phyloP scores from a whole-genome alignment of 2,797 vertebrate species.

The Helostoma temminkii region DNA sequence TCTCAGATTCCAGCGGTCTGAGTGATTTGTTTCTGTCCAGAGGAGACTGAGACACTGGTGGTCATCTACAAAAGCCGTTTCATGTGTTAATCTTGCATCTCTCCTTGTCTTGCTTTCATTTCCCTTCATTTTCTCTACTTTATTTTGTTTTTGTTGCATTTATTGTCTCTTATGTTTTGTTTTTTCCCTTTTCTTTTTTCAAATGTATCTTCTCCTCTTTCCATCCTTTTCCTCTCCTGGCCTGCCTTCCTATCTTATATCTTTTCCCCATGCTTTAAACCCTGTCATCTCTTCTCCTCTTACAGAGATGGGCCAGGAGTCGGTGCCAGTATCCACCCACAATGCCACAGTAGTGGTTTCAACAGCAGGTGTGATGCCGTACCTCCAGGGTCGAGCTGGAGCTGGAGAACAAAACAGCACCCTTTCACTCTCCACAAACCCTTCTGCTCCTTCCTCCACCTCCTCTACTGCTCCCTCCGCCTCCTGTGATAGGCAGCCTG shows the following conservation, averaged over 20 bases:
- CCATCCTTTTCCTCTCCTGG: background rate
- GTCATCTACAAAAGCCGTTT: conserved; percentile 51
- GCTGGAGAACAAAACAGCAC: conserved; percentile 75
- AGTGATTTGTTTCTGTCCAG: conserved; percentile 47
- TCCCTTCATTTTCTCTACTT: conserved; percentile 25
- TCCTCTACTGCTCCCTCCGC: conserved; percentile 53
- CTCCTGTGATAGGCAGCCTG: conserved; percentile 84
- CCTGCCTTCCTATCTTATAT: background rate
- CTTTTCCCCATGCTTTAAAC: background rate
- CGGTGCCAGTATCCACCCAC: conserved; percentile 78
- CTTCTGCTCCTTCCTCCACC: conserved; percentile 52
- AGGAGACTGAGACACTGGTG: conserved; percentile 48
- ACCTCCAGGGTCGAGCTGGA: conserved; percentile 84
- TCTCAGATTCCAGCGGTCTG: conserved; percentile 36
- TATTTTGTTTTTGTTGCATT: conserved; percentile 12
- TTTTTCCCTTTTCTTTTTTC: background rate
- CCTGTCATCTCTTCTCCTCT: conserved; percentile 7
- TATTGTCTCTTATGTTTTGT: background rate
- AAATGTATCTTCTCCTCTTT: background rate
- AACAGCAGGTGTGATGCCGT: conserved; percentile 85
- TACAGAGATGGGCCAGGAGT: conserved; percentile 82
- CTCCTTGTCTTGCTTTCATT: conserved; percentile 32
- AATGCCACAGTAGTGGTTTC: conserved; percentile 75
- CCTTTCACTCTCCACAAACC: conserved; percentile 56
- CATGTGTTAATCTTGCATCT: conserved; percentile 39